Conservation (phyloP, 2,113 vertebrate species). For the Ploceus nigricollis region DNA sequence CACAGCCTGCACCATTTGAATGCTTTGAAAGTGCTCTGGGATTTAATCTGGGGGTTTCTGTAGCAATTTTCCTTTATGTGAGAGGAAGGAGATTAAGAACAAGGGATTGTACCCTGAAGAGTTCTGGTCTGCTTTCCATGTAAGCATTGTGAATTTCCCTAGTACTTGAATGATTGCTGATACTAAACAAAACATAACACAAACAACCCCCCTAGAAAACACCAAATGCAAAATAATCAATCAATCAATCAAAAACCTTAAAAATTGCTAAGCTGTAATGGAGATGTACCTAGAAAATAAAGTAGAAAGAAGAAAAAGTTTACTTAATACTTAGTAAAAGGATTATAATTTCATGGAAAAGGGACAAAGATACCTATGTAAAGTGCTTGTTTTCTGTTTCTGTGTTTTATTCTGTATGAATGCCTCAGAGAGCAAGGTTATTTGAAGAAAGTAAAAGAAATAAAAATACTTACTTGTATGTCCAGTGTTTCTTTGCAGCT, state of each 20-base stretch:
- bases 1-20: neutral
- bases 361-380: neutral
- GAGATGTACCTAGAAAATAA: neutral
- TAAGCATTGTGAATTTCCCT: neutral
- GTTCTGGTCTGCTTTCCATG: neutral
- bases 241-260: neutral
- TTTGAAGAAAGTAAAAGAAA: neutral
- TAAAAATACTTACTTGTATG: neutral
- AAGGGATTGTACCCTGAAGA: neutral
- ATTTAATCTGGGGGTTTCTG: neutral
- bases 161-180: neutral
- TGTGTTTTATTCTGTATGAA: neutral
- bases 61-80: neutral
- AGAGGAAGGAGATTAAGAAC: neutral
- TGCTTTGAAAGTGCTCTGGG: neutral
- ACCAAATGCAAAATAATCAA: neutral
- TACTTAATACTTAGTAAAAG: neutral
- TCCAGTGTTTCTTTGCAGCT: neutral
- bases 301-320: neutral
- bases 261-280: neutral
- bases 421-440: neutral
- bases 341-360: neutral
- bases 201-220: neutral
- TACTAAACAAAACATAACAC: neutral
- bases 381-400: neutral